Evolutionary conservation across 2,888 invertebrate genomes (phyloP).

Genomic region (Drosophila robusta): DNA sequence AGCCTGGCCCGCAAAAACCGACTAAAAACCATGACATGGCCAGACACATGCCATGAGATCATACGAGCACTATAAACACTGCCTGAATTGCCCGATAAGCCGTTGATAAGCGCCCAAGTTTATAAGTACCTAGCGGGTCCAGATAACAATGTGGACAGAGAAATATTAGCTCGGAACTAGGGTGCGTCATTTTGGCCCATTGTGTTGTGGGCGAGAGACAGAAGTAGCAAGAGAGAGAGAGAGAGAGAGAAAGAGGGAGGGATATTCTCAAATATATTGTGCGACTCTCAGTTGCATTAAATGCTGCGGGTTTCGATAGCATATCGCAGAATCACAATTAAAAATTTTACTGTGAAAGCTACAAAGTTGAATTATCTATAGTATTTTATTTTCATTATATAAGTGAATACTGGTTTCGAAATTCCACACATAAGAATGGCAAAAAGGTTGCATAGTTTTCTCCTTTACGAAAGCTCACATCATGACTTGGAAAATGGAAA

Average conservation of each 20-base stretch:
- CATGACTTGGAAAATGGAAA: too few species aligned
- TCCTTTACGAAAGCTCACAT: too few species aligned
- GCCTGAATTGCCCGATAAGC: constrained; percentile 46
- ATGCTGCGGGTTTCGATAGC: background rate
- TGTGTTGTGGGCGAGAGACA: background rate
- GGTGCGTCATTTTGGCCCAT: constrained; percentile 2
- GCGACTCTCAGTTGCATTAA: too few species aligned
- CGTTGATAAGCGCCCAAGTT: constrained; percentile 41
- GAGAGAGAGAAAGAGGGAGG: background rate
- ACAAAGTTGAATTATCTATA: too few species aligned
- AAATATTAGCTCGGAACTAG: constrained; percentile 9
- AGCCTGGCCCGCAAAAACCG: constrained; percentile 28
- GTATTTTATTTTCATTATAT: too few species aligned
- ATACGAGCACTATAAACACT: constrained; percentile 43
- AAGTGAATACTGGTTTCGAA: background rate
- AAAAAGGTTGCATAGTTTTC: too few species aligned
- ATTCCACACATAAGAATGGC: too few species aligned
- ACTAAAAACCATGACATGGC: constrained; percentile 62
- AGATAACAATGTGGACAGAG: constrained; percentile 43
- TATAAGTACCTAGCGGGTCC: constrained; percentile 19
- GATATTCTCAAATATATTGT: too few species aligned
- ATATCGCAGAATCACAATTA: too few species aligned
- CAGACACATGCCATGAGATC: constrained; percentile 48
- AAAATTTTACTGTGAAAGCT: too few species aligned
- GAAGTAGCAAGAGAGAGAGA: background rate